phyloP scores from a whole-genome alignment of 2,888 invertebrate species.

The Mactromeris polynyma region DNA sequence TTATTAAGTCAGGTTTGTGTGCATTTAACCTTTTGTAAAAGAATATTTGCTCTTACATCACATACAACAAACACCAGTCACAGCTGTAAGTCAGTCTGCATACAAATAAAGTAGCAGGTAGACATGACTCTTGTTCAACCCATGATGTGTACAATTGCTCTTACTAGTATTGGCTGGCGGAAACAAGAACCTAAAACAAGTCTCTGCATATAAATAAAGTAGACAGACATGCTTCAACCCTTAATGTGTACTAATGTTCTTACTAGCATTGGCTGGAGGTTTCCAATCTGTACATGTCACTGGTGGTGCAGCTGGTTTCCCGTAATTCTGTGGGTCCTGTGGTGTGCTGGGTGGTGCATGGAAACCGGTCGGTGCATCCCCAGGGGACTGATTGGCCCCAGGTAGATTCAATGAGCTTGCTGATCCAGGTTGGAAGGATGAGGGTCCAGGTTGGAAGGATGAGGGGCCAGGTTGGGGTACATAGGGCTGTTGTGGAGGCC shows the following conservation, averaged over 20 bases:
- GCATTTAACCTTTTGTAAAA: too few species aligned
- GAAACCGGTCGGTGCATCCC: constrained; percentile 61
- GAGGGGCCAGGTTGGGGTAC: constrained; percentile 30
- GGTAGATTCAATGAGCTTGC: constrained; percentile 63
- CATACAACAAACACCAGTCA: too few species aligned
- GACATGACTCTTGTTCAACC: too few species aligned
- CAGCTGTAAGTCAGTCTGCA: too few species aligned
- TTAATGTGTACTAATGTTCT: constrained; percentile 37
- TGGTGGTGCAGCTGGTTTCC: constrained; percentile 57
- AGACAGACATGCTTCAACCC: too few species aligned
- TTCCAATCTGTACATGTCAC: constrained; percentile 71
- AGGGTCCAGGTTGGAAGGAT: constrained; percentile 8
- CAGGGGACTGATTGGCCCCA: constrained; percentile 55
- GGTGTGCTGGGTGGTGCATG: constrained; percentile 79
- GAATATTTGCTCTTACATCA: too few species aligned
- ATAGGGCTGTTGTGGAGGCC: constrained; percentile 36
- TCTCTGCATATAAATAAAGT: too few species aligned
- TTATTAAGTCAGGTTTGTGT: too few species aligned
- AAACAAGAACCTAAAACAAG: too few species aligned
- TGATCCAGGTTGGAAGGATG: constrained; percentile 60
- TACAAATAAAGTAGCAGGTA: too few species aligned
- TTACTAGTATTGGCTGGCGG: too few species aligned
- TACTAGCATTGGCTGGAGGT: constrained; percentile 79
- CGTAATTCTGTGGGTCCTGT: constrained; percentile 63
- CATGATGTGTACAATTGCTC: too few species aligned